Evolutionary conservation across 2,113 vertebrate species (phyloP).

Genomic region (Eidolon helvum): DNA sequence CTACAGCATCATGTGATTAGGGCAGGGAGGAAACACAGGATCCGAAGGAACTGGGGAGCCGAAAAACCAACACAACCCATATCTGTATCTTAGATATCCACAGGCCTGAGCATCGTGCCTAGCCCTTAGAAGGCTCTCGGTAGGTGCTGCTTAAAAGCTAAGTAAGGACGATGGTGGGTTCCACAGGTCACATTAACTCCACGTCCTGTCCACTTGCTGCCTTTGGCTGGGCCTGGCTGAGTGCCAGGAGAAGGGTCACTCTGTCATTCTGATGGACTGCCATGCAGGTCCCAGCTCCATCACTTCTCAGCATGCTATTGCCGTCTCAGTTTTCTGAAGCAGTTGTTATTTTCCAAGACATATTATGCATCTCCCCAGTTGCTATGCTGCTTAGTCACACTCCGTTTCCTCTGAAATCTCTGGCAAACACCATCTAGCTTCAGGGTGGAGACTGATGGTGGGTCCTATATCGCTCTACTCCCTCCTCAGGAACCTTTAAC

Average conservation of each 20-base stretch:
- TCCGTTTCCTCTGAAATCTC: conserved; percentile 65
- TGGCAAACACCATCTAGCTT: conserved; percentile 77
- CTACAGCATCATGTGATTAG: neutral
- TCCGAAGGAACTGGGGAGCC: neutral
- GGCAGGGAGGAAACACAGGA: accelerated
- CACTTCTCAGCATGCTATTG: neutral
- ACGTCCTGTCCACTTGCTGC: accelerated
- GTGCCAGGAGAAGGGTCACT: neutral
- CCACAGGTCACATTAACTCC: accelerated
- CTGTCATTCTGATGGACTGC: too few relatives aligned
- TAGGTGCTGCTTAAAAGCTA: neutral
- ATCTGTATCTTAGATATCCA: neutral
- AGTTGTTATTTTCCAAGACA: neutral
- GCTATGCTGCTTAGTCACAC: conserved; percentile 48
- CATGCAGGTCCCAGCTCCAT: neutral
- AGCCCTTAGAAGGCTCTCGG: neutral
- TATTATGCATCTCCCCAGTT: conserved; percentile 1
- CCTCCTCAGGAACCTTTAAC: conserved; percentile 56
- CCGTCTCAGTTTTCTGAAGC: neutral
- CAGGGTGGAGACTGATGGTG: conserved; percentile 53
- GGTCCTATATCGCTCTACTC: conserved; percentile 68
- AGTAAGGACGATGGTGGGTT: too few relatives aligned
- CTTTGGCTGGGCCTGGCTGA: neutral
- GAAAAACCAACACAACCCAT: neutral
- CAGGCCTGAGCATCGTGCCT: neutral